Percentiles rank a stretch among this genome's conserved stretches.
phyloP scores from a whole-genome alignment of 2,113 vertebrate genomes.

The Chrysochloris asiatica region DNA sequence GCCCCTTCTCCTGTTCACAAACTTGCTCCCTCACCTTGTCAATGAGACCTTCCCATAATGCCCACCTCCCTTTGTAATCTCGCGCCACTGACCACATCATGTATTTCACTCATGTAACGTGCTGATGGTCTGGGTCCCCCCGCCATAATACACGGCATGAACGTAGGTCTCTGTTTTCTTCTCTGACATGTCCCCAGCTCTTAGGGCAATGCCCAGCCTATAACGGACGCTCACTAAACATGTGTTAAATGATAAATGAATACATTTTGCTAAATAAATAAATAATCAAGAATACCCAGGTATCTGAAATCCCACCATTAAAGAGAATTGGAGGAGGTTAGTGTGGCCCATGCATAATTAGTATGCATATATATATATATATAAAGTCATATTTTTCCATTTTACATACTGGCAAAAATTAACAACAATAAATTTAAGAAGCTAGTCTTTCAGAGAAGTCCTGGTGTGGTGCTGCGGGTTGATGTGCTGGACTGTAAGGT shows the following conservation, averaged over 20 bases:
- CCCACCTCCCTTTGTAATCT: not conserved
- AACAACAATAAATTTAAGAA: no score
- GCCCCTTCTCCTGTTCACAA: not conserved
- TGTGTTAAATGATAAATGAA: not conserved
- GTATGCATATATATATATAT: no score
- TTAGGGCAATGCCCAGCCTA: not conserved
- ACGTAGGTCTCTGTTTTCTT: not conserved
- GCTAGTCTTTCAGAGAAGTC: no score
- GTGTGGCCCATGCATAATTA: no score
- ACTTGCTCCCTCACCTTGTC: not conserved
- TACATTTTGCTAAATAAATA: not conserved
- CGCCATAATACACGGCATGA: no score
- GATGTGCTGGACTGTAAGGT: no score
- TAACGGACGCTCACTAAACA: not conserved
- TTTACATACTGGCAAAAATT: not conserved
- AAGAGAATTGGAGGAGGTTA: not conserved
- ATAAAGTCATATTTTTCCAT: not conserved
- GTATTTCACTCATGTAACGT: not conserved
- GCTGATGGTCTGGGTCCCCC: no score
- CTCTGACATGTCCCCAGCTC: not conserved
- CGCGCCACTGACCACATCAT: not conserved
- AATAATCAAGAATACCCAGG: not conserved
- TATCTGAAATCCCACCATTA: not conserved
- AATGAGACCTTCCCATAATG: not conserved
- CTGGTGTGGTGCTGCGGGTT: no score